Evolutionary conservation across 2,888 invertebrate genomes (phyloP).

Genomic region (Orthonychiurus folsomi): DNA sequence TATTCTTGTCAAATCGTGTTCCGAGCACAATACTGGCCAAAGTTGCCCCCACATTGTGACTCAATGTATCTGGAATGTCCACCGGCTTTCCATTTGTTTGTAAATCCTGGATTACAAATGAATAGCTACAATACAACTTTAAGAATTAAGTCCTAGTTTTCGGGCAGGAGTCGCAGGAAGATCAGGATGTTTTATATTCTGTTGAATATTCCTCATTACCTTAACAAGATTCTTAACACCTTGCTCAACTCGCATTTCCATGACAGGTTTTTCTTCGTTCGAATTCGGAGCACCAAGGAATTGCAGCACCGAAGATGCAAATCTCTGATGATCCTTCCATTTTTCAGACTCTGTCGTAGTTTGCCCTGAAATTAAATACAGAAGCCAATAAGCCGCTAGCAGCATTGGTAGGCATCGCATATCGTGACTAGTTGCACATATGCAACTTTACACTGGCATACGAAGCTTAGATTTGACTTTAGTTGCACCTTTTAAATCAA

Average conservation of each 20-base stretch:
- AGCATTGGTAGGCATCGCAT: too few relatives aligned
- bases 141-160: not conserved
- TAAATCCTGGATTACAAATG: slow-evolving; percentile 25
- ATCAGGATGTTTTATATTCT: too few relatives aligned
- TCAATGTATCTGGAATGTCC: slow-evolving; percentile 43
- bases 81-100: slow-evolving; percentile 11
- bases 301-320: slow-evolving; percentile 63
- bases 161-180: too few relatives aligned
- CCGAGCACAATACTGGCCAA: slow-evolving; percentile 72
- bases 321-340: slow-evolving; percentile 74
- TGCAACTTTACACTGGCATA: too few relatives aligned
- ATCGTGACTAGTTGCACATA: too few relatives aligned
- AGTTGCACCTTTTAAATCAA: too few relatives aligned
- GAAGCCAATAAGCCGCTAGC: too few relatives aligned
- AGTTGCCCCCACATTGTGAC: slow-evolving; percentile 67
- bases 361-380: slow-evolving; percentile 52
- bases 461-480: too few relatives aligned
- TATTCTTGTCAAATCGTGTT: slow-evolving; percentile 52
- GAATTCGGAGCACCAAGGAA: slow-evolving; percentile 63
- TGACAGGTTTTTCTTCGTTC: slow-evolving; percentile 49
- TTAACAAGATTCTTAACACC: slow-evolving; percentile 46
- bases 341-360: slow-evolving; percentile 70
- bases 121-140: not conserved
- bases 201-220: too few relatives aligned
- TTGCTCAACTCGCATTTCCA: slow-evolving; percentile 57